phyloP scores from a whole-genome alignment of 2,888 invertebrate species.

The Balanococcus diminutus region DNA sequence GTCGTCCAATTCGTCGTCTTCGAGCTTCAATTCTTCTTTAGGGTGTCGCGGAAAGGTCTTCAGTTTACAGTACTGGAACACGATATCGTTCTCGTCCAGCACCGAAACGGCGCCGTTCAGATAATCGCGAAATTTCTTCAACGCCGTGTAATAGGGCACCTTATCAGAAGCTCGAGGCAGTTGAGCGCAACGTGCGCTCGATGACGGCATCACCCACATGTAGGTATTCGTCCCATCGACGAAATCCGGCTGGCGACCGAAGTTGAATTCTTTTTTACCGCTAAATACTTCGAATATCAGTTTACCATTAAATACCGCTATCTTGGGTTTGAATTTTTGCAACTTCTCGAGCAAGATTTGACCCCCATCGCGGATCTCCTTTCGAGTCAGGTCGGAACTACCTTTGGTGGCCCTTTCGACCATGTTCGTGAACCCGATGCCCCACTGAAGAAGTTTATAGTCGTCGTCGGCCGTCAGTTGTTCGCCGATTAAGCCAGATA shows the following conservation, averaged over 20 bases:
- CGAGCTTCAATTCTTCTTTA: constrained; percentile 54
- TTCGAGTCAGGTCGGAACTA: constrained; percentile 90
- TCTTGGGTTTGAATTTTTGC: constrained; percentile 90
- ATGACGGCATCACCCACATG: constrained; percentile 99
- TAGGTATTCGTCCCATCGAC: constrained; percentile 95
- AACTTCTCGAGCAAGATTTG: constrained; percentile 87
- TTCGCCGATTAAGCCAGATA: constrained; percentile 91
- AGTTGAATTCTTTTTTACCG: constrained; percentile 95
- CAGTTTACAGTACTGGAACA: constrained; percentile 76
- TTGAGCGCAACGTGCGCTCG: constrained; percentile 95
- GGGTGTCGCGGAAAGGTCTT: constrained; percentile 65
- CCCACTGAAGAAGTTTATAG: constrained; percentile 87
- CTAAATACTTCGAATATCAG: constrained; percentile 97
- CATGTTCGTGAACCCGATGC: constrained; percentile 98
- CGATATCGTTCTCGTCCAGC: constrained; percentile 85
- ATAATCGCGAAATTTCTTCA: constrained; percentile 94
- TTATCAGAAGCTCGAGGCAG: constrained; percentile 97
- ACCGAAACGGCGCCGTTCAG: constrained; percentile 84
- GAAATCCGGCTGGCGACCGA: constrained; percentile 92
- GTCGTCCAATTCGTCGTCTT: constrained; percentile 53
- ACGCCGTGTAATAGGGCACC: constrained; percentile 94
- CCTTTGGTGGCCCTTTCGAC: constrained; percentile 94
- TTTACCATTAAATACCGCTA: constrained; percentile 98
- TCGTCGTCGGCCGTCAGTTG: constrained; percentile 97
- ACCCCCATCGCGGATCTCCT: constrained; percentile 93